phyloP scores from a whole-genome alignment of 2,113 vertebrate genomes.

The Arizona elegans region DNA sequence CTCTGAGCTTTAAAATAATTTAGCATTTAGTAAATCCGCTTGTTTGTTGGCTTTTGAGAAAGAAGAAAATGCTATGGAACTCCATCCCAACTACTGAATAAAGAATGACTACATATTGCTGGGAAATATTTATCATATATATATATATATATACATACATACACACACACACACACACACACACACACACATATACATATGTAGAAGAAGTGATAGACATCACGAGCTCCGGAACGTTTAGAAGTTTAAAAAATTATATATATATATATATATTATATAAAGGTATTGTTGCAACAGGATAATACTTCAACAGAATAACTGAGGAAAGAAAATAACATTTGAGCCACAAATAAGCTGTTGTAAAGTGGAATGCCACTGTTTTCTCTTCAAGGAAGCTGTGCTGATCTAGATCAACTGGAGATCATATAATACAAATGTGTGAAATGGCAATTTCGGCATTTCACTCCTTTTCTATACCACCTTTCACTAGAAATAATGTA shows the following conservation, averaged over 20 bases:
- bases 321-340: not conserved
- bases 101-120: not conserved
- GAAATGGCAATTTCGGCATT: slow-evolving; percentile 30
- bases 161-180: too few species aligned
- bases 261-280: not conserved
- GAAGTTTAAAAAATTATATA: too few species aligned
- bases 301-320: not conserved
- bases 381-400: slow-evolving; percentile 20
- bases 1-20: not conserved
- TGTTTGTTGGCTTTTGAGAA: not conserved
- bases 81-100: not conserved
- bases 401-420: slow-evolving; percentile 4
- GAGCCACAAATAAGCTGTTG: slow-evolving; percentile 23
- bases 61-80: slow-evolving; percentile 21
- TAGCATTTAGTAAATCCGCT: not conserved
- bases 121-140: not conserved
- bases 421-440: slow-evolving; percentile 19
- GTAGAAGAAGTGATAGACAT: too few species aligned
- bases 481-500: slow-evolving; percentile 5
- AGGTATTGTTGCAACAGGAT: too few species aligned
- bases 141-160: too few species aligned
- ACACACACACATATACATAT: too few species aligned
- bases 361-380: slow-evolving; percentile 21
- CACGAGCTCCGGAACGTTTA: too few species aligned
- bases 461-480: not conserved